phyloP scores from a whole-genome alignment of 2,888 invertebrate species.

The Luperina nickerlii region DNA sequence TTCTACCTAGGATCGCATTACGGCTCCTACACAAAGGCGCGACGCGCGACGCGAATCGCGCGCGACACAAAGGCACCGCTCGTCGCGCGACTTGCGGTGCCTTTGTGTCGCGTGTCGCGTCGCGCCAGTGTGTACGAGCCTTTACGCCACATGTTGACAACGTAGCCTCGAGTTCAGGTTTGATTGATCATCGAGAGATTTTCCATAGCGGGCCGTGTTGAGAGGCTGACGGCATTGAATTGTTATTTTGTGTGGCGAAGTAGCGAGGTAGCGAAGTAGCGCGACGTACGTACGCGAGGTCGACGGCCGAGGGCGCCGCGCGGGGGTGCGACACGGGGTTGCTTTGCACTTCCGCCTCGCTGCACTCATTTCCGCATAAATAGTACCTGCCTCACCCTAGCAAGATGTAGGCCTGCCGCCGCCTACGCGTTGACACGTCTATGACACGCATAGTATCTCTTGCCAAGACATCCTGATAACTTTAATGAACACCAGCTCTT shows the following conservation, averaged over 20 bases:
- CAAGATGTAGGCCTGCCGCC: conserved; percentile 78
- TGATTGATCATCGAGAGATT: conserved; percentile 75
- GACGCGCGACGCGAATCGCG: no score
- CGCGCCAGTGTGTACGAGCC: no score
- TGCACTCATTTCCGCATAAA: conserved; percentile 89
- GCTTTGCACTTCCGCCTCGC: conserved; percentile 88
- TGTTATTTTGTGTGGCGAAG: conserved; percentile 69
- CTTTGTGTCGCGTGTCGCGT: no score
- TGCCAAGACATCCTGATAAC: neutral
- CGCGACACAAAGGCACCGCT: no score
- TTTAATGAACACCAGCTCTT: neutral
- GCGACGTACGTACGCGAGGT: conserved; percentile 80
- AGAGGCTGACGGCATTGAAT: conserved; percentile 67
- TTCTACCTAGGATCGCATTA: conserved; percentile 29
- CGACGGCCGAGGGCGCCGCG: conserved; percentile 79
- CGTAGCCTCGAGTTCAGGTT: conserved; percentile 62
- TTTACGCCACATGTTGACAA: conserved; percentile 55
- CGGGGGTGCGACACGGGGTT: conserved; percentile 81
- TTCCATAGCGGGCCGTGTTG: conserved; percentile 65
- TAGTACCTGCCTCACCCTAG: conserved; percentile 80
- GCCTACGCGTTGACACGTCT: conserved; percentile 21
- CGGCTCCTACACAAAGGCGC: no score
- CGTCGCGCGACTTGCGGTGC: no score
- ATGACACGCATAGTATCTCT: neutral
- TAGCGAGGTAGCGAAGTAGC: conserved; percentile 57